Evolutionary conservation across 1,140 invertebrate genomes (phyloP).

Genomic region (Heliconius nattereri): DNA sequence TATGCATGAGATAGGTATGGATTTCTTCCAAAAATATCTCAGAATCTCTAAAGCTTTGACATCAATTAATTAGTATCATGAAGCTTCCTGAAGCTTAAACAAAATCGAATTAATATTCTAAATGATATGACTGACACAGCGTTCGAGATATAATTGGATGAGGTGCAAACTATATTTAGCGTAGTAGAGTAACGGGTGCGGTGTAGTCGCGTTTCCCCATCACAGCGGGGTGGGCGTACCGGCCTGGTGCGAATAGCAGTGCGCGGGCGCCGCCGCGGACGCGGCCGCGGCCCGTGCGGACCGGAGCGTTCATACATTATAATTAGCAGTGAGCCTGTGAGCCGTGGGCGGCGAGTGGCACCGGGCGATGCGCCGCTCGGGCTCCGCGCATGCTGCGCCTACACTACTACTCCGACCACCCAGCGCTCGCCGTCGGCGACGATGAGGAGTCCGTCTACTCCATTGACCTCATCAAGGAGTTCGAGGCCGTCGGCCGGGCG

Average conservation of each 20-base stretch:
- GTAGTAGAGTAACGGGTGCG: constrained; percentile 45
- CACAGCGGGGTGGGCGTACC: constrained; percentile 49
- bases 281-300: constrained; percentile 36
- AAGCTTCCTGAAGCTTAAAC: neutral
- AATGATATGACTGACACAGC: constrained; percentile 43
- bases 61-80: neutral
- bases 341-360: constrained; percentile 66
- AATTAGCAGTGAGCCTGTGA: constrained; percentile 75
- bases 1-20: neutral
- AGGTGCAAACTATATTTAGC: constrained; percentile 56
- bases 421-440: constrained; percentile 81
- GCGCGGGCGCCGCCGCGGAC: constrained; percentile 15
- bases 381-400: constrained; percentile 85
- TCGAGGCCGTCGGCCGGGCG: constrained; percentile 87
- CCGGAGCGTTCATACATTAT: constrained; percentile 43
- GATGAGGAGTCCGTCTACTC: constrained; percentile 86
- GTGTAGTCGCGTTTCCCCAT: constrained; percentile 48
- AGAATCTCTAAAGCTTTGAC: neutral
- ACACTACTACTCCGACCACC: constrained; percentile 90
- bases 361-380: constrained; percentile 65
- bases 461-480: constrained; percentile 92
- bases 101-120: constrained; percentile 21
- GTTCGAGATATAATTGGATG: constrained; percentile 52
- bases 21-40: neutral
- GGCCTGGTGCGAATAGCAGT: constrained; percentile 44